Evolutionary conservation across 2,888 invertebrate species (phyloP).

Genomic region (Microctonus brassicae): DNA sequence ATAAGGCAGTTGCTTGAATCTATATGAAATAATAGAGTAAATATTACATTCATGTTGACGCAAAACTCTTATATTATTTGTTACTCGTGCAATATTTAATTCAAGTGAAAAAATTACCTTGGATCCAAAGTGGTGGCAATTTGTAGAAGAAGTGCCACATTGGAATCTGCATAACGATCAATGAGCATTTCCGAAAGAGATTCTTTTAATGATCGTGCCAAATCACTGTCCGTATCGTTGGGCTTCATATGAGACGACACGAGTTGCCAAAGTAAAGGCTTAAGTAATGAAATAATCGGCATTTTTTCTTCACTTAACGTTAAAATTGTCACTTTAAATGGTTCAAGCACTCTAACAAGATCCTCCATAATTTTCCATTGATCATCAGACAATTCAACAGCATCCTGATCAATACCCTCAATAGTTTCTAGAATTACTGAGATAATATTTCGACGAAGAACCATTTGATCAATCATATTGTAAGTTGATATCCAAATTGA

Average conservation of each 20-base stretch:
- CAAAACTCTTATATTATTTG: not conserved
- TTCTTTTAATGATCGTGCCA: constrained; percentile 65
- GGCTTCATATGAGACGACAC: constrained; percentile 69
- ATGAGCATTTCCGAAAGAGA: constrained; percentile 66
- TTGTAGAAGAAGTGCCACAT: constrained; percentile 67
- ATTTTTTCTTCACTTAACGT: constrained; percentile 71
- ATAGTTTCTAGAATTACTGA: constrained; percentile 63
- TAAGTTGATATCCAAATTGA: constrained; percentile 70
- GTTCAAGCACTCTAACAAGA: constrained; percentile 69
- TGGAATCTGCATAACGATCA: constrained; percentile 65
- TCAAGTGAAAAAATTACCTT: constrained; percentile 52
- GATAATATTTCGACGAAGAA: constrained; percentile 62
- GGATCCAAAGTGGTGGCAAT: constrained; percentile 71
- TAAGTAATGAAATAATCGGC: constrained; percentile 70
- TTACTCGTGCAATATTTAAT: no score
- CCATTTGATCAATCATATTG: constrained; percentile 69
- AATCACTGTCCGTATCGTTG: constrained; percentile 64
- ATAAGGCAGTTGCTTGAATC: constrained; percentile 70
- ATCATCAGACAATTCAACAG: constrained; percentile 60
- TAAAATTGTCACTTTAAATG: constrained; percentile 71
- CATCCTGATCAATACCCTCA: constrained; percentile 62
- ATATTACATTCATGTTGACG: not conserved
- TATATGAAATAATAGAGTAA: constrained; percentile 37
- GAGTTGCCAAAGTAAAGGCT: constrained; percentile 71
- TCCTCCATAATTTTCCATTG: constrained; percentile 70